These are phyloP conservation scores for Dolichotis patagonum DNA, from an alignment of 2,113 vertebrate species.

Conservation along the genomic window DNA sequence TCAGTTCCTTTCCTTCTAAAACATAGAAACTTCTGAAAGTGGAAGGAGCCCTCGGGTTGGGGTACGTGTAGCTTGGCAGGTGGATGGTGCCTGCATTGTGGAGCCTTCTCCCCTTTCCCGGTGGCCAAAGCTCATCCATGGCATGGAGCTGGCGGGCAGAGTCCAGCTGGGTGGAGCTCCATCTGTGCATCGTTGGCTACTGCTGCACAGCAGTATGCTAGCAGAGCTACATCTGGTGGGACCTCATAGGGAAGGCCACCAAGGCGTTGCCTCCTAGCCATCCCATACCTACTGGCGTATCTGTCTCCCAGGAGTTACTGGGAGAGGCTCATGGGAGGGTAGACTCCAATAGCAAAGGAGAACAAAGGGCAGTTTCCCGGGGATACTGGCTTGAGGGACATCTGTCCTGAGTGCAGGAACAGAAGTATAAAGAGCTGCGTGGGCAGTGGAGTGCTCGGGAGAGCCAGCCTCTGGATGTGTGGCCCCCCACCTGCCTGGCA, in stretches of 20 bases:
- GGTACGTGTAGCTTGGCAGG: accelerated
- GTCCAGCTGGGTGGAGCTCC: neutral
- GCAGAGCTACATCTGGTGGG: neutral
- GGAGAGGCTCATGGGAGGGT: neutral
- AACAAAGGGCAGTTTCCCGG: too few relatives aligned
- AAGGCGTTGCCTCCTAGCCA: accelerated
- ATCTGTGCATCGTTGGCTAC: accelerated
- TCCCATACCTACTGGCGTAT: accelerated
- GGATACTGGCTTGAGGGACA: neutral
- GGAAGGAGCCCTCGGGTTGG: accelerated
- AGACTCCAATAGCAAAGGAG: accelerated
- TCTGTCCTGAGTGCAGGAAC: neutral
- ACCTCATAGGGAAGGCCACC: neutral
- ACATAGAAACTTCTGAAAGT: too few relatives aligned
- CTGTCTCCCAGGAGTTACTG: neutral
- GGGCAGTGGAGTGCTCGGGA: neutral
- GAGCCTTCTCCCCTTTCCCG: accelerated
- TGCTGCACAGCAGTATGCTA: accelerated
- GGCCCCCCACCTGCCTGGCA: neutral
- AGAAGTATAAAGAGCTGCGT: accelerated
- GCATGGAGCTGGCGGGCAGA: accelerated
- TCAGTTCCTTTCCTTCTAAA: neutral
- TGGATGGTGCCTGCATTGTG: accelerated
- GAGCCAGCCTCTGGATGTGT: too few relatives aligned
- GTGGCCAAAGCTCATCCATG: neutral